Conservation (phyloP, 2,888 invertebrate genomes). For the Ochropleura leucogaster region DNA sequence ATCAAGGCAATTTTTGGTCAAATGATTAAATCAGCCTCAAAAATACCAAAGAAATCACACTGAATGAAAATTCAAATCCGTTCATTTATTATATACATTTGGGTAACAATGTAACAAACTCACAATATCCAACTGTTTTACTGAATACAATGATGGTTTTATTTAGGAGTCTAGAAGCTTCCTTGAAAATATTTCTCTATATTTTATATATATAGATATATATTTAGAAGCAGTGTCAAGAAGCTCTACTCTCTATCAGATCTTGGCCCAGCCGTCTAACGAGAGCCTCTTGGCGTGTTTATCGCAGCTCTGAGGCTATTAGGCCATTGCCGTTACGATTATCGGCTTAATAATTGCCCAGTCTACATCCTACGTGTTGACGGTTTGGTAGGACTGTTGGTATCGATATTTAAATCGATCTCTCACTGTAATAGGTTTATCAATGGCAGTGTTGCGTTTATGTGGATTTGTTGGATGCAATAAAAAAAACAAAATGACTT, state of each 20-base stretch:
- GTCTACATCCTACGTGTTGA: constrained; percentile 9
- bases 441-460: not conserved
- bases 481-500: not conserved
- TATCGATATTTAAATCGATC: constrained; percentile 28
- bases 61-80: not conserved
- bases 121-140: not conserved
- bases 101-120: not conserved
- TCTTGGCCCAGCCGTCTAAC: constrained; percentile 15
- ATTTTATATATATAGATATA: not conserved
- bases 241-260: constrained; percentile 15
- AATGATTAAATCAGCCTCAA: not conserved
- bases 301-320: constrained; percentile 29
- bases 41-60: not conserved
- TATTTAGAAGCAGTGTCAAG: constrained; percentile 12
- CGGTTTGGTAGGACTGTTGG: constrained; percentile 5
- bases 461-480: constrained; percentile 7
- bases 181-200: too few relatives aligned
- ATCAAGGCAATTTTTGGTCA: not conserved
- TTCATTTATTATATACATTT: not conserved
- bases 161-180: not conserved
- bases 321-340: constrained; percentile 35
- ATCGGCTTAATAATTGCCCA: constrained; percentile 35
- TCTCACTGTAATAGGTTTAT: constrained; percentile 6
- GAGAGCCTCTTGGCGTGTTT: constrained; percentile 43
- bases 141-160: not conserved